Conservation (phyloP, 2,797 vertebrate species). For the Delichon dasypus region DNA sequence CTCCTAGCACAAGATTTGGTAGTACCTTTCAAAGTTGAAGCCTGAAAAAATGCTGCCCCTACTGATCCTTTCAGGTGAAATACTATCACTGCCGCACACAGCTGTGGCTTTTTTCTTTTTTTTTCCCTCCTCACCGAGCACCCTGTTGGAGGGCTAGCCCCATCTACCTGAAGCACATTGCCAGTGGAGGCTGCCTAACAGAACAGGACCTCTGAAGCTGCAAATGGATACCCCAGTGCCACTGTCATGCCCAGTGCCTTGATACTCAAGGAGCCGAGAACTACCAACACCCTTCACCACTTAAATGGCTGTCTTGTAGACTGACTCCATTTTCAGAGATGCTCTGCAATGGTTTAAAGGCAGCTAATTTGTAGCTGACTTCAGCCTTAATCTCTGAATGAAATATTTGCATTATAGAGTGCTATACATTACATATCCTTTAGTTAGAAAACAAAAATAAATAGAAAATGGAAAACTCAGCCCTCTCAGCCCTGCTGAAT, state of each 20-base stretch:
- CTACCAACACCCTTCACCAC: neutral
- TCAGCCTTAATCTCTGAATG: neutral
- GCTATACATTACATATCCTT: neutral
- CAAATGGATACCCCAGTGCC: neutral
- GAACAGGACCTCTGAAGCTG: neutral
- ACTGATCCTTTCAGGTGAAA: neutral
- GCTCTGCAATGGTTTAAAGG: neutral
- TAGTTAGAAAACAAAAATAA: neutral
- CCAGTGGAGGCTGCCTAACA: neutral
- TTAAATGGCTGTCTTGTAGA: neutral
- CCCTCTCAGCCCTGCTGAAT: neutral
- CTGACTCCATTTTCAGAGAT: neutral
- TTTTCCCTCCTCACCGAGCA: neutral
- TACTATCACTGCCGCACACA: neutral
- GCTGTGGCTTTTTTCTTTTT: neutral
- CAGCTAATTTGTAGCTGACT: neutral
- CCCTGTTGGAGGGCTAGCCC: neutral
- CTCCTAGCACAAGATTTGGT: neutral
- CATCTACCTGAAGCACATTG: neutral
- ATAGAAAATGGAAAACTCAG: neutral
- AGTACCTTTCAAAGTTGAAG: neutral
- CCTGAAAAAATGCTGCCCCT: neutral
- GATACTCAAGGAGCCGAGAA: neutral
- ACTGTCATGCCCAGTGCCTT: neutral
- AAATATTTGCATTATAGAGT: neutral